Conservation (phyloP, 2,797 vertebrate genomes). For the Coendou prehensilis region DNA sequence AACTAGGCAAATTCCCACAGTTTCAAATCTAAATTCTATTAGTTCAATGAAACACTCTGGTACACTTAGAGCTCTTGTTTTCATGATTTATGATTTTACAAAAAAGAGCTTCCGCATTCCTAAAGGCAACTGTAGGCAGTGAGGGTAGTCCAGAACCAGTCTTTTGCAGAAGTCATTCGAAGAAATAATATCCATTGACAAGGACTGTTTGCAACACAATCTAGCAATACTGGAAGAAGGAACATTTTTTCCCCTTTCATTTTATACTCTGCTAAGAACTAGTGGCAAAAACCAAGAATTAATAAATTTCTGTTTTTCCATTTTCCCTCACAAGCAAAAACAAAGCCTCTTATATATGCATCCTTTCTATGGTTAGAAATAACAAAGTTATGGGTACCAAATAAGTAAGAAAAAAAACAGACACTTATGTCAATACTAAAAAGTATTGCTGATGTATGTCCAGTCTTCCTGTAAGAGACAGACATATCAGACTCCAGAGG, state of each 20-base stretch:
- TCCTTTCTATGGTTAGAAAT: slow-evolving; percentile 1
- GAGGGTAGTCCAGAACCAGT: not conserved
- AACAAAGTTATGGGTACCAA: not conserved
- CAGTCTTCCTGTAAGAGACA: not conserved
- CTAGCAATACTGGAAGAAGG: not conserved
- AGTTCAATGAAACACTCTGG: slow-evolving; percentile 51
- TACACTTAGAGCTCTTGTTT: slow-evolving; percentile 51
- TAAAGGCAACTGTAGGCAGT: slow-evolving; percentile 1
- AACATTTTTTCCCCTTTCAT: not conserved
- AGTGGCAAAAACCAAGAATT: slow-evolving; percentile 31
- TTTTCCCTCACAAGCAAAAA: slow-evolving; percentile 55
- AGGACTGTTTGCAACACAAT: slow-evolving; percentile 14
- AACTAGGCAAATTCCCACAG: slow-evolving; percentile 19
- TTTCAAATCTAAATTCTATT: slow-evolving; percentile 50
- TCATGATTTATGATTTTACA: not conserved
- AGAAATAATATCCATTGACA: not conserved
- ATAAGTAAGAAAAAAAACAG: slow-evolving; percentile 20
- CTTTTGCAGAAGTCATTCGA: slow-evolving; percentile 10
- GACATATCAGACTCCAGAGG: not conserved
- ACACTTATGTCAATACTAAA: slow-evolving; percentile 23
- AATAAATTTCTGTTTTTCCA: slow-evolving; percentile 28
- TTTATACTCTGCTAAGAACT: slow-evolving; percentile 60
- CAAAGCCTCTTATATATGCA: not conserved
- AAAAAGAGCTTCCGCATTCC: not conserved
- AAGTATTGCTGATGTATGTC: not conserved